These are phyloP conservation scores for Drosophila birchii DNA, from an alignment of 2,888 invertebrate species.

Conservation along the genomic window DNA sequence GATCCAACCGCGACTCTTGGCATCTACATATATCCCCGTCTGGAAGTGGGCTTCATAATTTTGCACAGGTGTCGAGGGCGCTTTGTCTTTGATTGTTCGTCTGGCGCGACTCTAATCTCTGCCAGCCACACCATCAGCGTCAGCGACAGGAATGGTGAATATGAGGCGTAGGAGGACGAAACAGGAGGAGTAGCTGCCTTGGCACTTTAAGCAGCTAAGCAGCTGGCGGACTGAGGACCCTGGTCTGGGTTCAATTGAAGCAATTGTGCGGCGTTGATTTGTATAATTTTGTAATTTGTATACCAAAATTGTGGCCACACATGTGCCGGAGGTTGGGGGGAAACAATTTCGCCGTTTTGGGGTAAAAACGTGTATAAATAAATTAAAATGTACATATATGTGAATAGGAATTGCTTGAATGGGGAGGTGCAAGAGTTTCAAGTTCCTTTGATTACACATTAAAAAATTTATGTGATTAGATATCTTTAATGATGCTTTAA, in stretches of 20 bases:
- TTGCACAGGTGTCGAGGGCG: constrained; percentile 75
- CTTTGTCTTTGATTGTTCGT: constrained; percentile 76
- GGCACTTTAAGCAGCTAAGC: constrained; percentile 30
- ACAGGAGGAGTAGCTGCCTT: constrained; percentile 10
- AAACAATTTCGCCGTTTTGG: constrained; percentile 61
- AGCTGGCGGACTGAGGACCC: constrained; percentile 4
- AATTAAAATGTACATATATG: constrained; percentile 61
- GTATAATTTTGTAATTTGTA: constrained; percentile 81
- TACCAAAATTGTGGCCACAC: constrained; percentile 79
- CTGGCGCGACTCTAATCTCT: constrained; percentile 73
- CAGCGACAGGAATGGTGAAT: constrained; percentile 32
- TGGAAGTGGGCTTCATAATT: constrained; percentile 70
- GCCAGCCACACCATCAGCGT: constrained; percentile 62
- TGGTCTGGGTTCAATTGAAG: constrained; percentile 72
- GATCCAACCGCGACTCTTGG: constrained; percentile 39
- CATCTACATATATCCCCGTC: constrained; percentile 14
- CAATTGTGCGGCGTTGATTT: constrained; percentile 81
- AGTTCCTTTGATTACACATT: too few species aligned
- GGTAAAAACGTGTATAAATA: constrained; percentile 67
- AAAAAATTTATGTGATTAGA: too few species aligned
- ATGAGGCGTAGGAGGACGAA: neutral
- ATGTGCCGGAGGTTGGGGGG: constrained; percentile 52
- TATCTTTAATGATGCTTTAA: too few species aligned
- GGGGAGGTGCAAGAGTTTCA: constrained; percentile 35
- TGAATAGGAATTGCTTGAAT: neutral